Conservation (phyloP, 2,888 invertebrate genomes). For the Eupithecia exiguata region DNA sequence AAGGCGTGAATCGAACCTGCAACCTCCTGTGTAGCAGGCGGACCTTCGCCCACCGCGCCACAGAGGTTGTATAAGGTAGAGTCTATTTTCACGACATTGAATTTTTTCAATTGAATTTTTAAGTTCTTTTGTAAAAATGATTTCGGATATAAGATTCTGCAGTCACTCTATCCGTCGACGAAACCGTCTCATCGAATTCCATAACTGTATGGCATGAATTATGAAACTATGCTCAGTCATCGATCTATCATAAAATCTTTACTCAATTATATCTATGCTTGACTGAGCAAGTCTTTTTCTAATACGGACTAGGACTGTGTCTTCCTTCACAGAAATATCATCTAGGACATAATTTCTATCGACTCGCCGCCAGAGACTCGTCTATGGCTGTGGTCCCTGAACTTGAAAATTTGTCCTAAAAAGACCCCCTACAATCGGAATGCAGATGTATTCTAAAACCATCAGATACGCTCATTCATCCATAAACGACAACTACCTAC, state of each 20-base stretch:
- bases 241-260: too few species aligned
- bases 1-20: too few species aligned
- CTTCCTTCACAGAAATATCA: neutral
- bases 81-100: neutral
- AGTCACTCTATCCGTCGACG: too few species aligned
- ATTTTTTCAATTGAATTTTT: neutral
- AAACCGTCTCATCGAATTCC: too few species aligned
- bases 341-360: neutral
- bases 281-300: too few species aligned
- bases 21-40: too few species aligned
- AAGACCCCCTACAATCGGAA: slow-evolving; percentile 44
- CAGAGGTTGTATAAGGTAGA: too few species aligned
- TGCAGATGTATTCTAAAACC: slow-evolving; percentile 43
- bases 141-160: too few species aligned
- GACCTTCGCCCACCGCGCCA: too few species aligned
- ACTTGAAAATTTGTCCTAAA: neutral
- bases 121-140: neutral
- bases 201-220: too few species aligned
- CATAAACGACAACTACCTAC: slow-evolving; percentile 71
- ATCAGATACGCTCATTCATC: slow-evolving; percentile 65
- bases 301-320: neutral
- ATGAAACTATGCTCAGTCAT: too few species aligned
- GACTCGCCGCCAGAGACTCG: neutral
- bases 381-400: neutral
- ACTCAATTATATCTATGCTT: too few species aligned